Conservation (phyloP, 2,113 vertebrate genomes). For the Callipepla squamata region DNA sequence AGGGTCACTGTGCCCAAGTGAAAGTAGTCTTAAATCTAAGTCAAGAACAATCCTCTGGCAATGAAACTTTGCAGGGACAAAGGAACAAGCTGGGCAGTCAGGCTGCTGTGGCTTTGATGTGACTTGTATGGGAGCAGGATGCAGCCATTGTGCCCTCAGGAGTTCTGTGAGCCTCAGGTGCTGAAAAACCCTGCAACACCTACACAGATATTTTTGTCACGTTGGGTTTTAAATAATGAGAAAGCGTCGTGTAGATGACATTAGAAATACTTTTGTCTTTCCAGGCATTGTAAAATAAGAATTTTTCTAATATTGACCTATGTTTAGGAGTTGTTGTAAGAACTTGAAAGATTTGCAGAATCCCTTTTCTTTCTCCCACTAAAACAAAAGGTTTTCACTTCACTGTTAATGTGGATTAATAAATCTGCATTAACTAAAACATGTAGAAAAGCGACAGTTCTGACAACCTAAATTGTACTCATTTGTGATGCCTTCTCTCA, state of each 20-base stretch:
- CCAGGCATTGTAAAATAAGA: background rate
- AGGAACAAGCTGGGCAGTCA: background rate
- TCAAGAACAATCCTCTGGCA: background rate
- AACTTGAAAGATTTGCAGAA: background rate
- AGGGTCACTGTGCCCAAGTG: background rate
- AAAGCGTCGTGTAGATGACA: background rate
- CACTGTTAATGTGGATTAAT: slow-evolving; percentile 37
- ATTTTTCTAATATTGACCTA: background rate
- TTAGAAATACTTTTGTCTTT: background rate
- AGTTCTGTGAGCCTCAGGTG: accelerated
- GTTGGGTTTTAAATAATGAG: background rate
- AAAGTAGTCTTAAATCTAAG: background rate
- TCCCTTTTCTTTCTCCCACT: background rate
- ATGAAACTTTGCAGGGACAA: background rate
- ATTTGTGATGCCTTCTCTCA: background rate
- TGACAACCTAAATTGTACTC: background rate
- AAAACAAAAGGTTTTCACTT: background rate
- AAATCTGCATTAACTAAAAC: slow-evolving; percentile 23
- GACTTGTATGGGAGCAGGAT: accelerated
- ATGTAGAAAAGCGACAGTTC: background rate
- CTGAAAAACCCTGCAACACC: background rate
- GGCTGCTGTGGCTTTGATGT: accelerated
- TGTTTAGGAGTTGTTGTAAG: background rate
- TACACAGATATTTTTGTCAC: background rate
- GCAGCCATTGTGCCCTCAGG: background rate